Percentiles rank a stretch among this genome's conserved stretches.
These are phyloP conservation scores for Drosophila bocqueti DNA, from an alignment of 1,140 invertebrate genomes.

Conservation along the genomic window DNA sequence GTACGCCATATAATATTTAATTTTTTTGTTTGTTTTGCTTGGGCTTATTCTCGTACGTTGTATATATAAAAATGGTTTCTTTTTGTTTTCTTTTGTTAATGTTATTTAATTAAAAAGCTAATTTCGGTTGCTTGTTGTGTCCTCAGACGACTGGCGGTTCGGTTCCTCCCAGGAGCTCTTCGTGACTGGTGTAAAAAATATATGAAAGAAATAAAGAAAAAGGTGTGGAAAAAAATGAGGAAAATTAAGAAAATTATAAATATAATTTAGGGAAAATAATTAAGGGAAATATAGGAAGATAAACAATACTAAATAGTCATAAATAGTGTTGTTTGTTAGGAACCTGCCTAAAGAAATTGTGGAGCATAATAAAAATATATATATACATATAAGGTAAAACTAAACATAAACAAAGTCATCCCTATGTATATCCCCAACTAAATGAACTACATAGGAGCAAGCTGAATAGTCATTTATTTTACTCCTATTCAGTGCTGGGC, in stretches of 20 bases:
- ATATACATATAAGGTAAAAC: not conserved
- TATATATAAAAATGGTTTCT: constrained; percentile 58
- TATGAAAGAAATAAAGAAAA: constrained; percentile 8
- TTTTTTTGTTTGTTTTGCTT: constrained; percentile 25
- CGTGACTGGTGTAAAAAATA: constrained; percentile 42
- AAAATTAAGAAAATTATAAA: constrained; percentile 3
- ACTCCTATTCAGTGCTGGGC: not conserved
- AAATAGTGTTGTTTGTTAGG: not conserved
- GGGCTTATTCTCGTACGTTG: constrained; percentile 37
- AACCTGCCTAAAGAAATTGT: not conserved
- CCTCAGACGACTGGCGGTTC: constrained; percentile 80
- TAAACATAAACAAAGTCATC: not conserved
- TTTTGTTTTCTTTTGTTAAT: constrained; percentile 45
- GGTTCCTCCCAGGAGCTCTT: constrained; percentile 67
- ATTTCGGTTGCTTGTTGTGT: constrained; percentile 47
- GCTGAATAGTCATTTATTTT: not conserved
- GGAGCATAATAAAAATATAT: not conserved
- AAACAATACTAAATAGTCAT: not conserved
- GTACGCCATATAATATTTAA: constrained; percentile 26
- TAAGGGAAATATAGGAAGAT: not conserved
- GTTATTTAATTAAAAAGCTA: constrained; percentile 74
- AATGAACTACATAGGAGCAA: not conserved
- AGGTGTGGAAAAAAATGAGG: constrained; percentile 6
- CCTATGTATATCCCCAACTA: no score
- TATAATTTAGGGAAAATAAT: not conserved